These are phyloP conservation scores for Rhynchophorus ferrugineus DNA, from an alignment of 1,140 invertebrate species.

Conservation along the genomic window DNA sequence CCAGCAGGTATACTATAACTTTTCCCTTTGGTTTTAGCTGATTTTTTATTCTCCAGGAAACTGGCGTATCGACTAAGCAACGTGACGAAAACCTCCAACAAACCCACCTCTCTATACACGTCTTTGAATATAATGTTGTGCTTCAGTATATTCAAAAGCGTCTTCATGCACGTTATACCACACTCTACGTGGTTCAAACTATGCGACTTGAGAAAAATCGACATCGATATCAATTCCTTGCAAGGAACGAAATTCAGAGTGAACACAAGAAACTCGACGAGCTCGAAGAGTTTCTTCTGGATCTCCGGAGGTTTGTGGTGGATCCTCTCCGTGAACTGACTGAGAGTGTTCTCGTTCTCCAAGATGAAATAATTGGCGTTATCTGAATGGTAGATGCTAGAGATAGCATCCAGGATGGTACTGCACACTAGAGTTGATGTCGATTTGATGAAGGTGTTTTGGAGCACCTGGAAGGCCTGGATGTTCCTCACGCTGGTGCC, in stretches of 20 bases:
- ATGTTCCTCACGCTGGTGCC: constrained; percentile 87
- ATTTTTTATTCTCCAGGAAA: constrained; percentile 57
- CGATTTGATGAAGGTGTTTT: constrained; percentile 88
- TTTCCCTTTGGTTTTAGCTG: constrained; percentile 36
- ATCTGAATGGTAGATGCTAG: constrained; percentile 94
- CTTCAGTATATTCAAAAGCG: constrained; percentile 79
- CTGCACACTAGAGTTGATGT: constrained; percentile 76
- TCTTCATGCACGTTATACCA: constrained; percentile 83
- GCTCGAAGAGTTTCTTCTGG: constrained; percentile 92
- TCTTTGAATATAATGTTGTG: constrained; percentile 93
- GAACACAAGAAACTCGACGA: constrained; percentile 94
- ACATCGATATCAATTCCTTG: constrained; percentile 95
- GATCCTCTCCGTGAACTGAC: constrained; percentile 94
- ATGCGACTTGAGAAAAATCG: constrained; percentile 80
- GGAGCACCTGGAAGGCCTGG: constrained; percentile 91
- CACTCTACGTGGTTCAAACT: constrained; percentile 64
- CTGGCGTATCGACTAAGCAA: constrained; percentile 81
- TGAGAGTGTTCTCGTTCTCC: constrained; percentile 90
- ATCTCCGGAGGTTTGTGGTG: constrained; percentile 83
- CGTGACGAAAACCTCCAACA: constrained; percentile 94
- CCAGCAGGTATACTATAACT: constrained; percentile 52
- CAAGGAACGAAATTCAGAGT: constrained; percentile 97
- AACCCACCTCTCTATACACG: constrained; percentile 94
- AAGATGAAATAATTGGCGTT: constrained; percentile 98
- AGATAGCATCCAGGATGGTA: constrained; percentile 91